Base-by-base conservation (phyloP, 2,888 invertebrate genomes). In the Drosophila seclusa region DNA sequence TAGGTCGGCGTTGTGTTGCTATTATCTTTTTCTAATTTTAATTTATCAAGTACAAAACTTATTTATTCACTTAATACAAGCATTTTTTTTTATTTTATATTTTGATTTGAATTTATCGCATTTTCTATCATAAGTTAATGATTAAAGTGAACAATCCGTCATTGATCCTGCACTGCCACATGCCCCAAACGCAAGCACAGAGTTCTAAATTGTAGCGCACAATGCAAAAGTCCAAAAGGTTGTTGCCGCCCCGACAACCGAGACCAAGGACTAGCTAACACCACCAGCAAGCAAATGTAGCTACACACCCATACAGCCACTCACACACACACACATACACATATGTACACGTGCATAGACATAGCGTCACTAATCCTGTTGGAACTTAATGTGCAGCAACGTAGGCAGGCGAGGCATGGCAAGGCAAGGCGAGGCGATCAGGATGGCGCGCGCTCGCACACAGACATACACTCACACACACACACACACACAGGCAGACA, bases 321-420 rank as follows among this genome's bases (percentile, higher is more conserved):
- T 6, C 45, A 45, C 6, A 13, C 45, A 45, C 60, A 48, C 50
- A 53, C 5, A 10, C 11, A 13, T 31, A 24, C 21, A 54, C 38
- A 61, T 34, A 24, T 45, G 4, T 24, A 45, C 45, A 53, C 52
- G 57, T 63, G 38, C 42, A 58, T 71, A 62, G 71, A 38, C 63
- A 75, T 49, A 76, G 58, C 73, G 67, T 65, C 52, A 68, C 76
- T 87, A 85, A 86, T 86, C 87, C 85, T 78, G 87, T 49, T 80
- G 83, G 67, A 84, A 83, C 78, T 68, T 72, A 60, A 72, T 60
- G 82, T 67, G 68, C 54, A 53, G 58, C 55, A 53, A 80, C 68
- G 79, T 69, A 78, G 75, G 64, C 58, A 64, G 78, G 58, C 68
- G 32, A 61, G 52, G 66, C 54, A 21, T 58, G 78, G 58, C 68